Evolutionary conservation across 1,140 invertebrate species (phyloP).

Genomic region (Microplitis mediator): DNA sequence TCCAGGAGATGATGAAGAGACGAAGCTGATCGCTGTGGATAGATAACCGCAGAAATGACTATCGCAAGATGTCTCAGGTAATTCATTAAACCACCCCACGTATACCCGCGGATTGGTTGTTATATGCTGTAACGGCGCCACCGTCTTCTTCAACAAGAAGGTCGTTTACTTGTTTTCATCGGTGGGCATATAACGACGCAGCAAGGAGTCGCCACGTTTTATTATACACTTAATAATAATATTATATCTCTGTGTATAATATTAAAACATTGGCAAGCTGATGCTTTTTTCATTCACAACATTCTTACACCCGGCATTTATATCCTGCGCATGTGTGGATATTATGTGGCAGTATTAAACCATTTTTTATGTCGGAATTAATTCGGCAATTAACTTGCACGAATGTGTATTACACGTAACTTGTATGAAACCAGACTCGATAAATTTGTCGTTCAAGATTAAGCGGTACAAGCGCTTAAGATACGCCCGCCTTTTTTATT

Average conservation of each 20-base stretch:
- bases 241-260: not conserved
- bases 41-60: conserved; percentile 11
- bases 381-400: conserved; percentile 28
- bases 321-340: not conserved
- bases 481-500: not conserved
- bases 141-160: conserved; percentile 3
- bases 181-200: not conserved
- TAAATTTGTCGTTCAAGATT: conserved; percentile 23
- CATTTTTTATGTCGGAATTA: conserved; percentile 24
- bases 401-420: conserved; percentile 15
- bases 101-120: not conserved
- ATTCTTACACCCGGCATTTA: not conserved
- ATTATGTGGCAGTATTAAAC: not conserved
- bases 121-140: conserved; percentile 3
- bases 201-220: not conserved
- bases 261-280: not conserved
- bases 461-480: conserved; percentile 13
- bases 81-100: conserved; percentile 11
- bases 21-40: not conserved
- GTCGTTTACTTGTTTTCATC: conserved; percentile 24
- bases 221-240: conserved; percentile 1
- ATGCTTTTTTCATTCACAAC: not conserved
- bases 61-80: conserved; percentile 6
- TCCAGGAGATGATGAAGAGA: conserved; percentile 19
- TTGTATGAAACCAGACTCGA: conserved; percentile 23